These are phyloP conservation scores for Diaperis boleti DNA, from an alignment of 2,888 invertebrate species.

Conservation along the genomic window DNA sequence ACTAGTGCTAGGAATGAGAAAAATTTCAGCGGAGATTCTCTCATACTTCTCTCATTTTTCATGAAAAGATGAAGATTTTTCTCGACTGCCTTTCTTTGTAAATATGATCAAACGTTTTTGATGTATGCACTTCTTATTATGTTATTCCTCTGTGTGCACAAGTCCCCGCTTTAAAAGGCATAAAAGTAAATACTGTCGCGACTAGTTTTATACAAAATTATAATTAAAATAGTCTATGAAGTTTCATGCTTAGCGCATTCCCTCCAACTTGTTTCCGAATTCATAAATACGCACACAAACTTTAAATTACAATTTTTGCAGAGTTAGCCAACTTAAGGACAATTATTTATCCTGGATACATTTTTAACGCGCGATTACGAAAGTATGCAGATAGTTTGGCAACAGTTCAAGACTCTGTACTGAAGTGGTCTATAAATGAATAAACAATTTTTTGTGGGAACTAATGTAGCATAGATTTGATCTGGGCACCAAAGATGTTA, in stretches of 20 bases:
- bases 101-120: slow-evolving; percentile 39
- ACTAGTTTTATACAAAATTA: background rate
- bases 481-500: background rate
- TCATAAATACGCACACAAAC: slow-evolving; percentile 15
- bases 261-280: background rate
- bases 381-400: slow-evolving; percentile 21
- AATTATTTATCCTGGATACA: slow-evolving; percentile 11
- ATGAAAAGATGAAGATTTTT: slow-evolving; percentile 1
- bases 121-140: slow-evolving; percentile 36
- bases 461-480: slow-evolving; percentile 3
- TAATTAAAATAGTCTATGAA: background rate
- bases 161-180: slow-evolving; percentile 5
- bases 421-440: slow-evolving; percentile 9
- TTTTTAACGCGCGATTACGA: slow-evolving; percentile 23
- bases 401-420: slow-evolving; percentile 12
- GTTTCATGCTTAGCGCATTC: background rate
- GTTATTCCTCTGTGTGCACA: slow-evolving; percentile 29
- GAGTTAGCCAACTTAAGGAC: slow-evolving; percentile 2
- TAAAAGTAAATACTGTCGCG: slow-evolving; percentile 9
- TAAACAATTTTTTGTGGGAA: slow-evolving; percentile 21
- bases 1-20: too few relatives aligned
- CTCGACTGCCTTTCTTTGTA: slow-evolving; percentile 34
- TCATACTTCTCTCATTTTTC: too few relatives aligned
- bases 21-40: too few relatives aligned
- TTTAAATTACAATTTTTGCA: slow-evolving; percentile 8